Base-by-base conservation (phyloP, 2,797 vertebrate genomes). In the Enteromius trimaculatus region DNA sequence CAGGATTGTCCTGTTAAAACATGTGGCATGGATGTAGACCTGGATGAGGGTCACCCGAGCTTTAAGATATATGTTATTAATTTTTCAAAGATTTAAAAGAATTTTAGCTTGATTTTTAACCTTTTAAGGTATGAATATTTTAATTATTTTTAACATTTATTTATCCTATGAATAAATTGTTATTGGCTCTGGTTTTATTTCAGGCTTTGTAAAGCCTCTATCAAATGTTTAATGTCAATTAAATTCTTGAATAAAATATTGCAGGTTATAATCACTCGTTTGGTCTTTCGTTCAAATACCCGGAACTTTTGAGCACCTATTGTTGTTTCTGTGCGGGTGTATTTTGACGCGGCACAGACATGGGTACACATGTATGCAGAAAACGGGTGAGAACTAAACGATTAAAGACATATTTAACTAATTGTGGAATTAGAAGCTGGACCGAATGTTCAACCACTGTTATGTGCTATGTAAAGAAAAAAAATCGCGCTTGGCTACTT, bases 101-200 rank as follows among this genome's bases (percentile, higher is more conserved):
- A 49, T 89, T 85, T 81, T 84, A 80, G 83, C 10, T 51, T 77
- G 86, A 88, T 47, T 47, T 47, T 90, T 82, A 84, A 88, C 81
- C 16, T 62, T 83, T 39, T 84, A 79, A 87, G 31, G 89, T 92
- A 86, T 91, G 90, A 84, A 88, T 88, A 88, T 92, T 89, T 90
- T 90, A 88, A 91, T 87, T 89, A 88, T 91, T 89, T 91, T 90
- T 90, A 77, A 90, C 65, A 90, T 92, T 91, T 91, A 88, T 82
- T 78, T 84, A 86, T 78, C 49, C 87, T 19, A 74, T 49, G 1
- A 93, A 93, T 93, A 93, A 92, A 94, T 39, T 58, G n/a, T 77
- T 68, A 53, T 4, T 14, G 5, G 55, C 23, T 49, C 5, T 49
- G 37, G 1, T 26, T 47, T 77, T 42, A 23, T 39, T 31, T 83